Evolutionary conservation across 2,888 invertebrate species (phyloP), one percentile per base, ranked within the genome.

Genomic region (Cantharis rufa): DNA sequence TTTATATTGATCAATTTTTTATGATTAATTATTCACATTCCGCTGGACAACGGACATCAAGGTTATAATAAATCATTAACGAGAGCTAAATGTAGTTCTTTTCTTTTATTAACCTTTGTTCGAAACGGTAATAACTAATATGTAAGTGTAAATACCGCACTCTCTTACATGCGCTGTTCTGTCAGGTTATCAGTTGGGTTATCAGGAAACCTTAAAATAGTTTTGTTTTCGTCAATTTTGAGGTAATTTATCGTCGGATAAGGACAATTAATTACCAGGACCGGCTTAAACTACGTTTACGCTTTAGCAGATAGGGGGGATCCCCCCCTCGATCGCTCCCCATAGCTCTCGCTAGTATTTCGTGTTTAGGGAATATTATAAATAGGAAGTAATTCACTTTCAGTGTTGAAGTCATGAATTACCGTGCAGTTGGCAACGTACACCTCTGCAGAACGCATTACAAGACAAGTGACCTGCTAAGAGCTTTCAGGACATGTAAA

Each of bases 401-500:
- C 62, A 15, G 66, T 66, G 69, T 64, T 62, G 72, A 72, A 73
- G 79, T 80, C 79, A 71, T 80, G 78, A 81, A 81, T 81, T 80
- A 80, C 69, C 77, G 74, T 62, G 70, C 78, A 75, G 75, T 81
- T 81, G 80, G 80, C 80, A 80, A 78, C 75, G 74, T 76, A 71
- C 78, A 78, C 78, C 80, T 78, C 78, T 81, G 79, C 79, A 77
- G 72, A 78, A 75, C 72, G 75, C 77, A 73, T 78, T 75, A 68
- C 70, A 75, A 77, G 78, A 77, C 75, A 79, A 81, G 79, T 82
- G 81, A 82, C 81, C 81, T 80, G 80, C 80, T 80, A 81, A 82
- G 81, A 81, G 80, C 79, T 79, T 80, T 73, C 79, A 74, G 79
- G 80, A 81, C 80, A 80, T 80, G 80, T 79, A 78, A 81, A 81